These are phyloP conservation scores for Phataginus tricuspis DNA, from an alignment of 2,797 vertebrate species.

Conservation along the genomic window DNA sequence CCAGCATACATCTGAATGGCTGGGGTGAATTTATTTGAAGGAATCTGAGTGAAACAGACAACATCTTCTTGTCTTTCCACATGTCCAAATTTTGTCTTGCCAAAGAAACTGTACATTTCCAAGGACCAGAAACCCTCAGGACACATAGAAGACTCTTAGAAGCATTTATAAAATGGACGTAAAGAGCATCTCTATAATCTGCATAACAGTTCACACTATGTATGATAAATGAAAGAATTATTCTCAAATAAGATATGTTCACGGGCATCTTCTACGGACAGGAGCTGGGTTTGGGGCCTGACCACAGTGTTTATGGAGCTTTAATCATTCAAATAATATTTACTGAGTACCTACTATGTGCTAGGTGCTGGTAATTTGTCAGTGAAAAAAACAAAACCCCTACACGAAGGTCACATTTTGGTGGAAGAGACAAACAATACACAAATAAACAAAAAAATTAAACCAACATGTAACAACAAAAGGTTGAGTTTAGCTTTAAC, in stretches of 20 bases:
- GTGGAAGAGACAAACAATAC: neutral
- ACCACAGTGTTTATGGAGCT: neutral
- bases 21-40: slow-evolving; percentile 32
- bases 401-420: neutral
- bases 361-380: neutral
- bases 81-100: slow-evolving; percentile 46
- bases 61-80: slow-evolving; percentile 43
- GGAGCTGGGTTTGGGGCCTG: neutral
- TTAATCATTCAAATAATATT: slow-evolving; percentile 10
- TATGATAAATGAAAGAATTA: neutral
- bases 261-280: neutral
- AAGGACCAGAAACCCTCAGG: neutral
- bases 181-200: neutral
- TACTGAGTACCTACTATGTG: neutral
- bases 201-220: neutral
- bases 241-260: neutral
- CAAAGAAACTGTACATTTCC: slow-evolving; percentile 38
- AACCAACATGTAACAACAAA: neutral
- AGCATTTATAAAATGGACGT: neutral
- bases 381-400: neutral
- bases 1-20: neutral
- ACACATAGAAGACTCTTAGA: slow-evolving; percentile 24
- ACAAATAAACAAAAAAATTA: neutral
- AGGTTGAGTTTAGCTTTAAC: neutral
- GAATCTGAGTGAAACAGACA: slow-evolving; percentile 45